Conservation (phyloP, 2,797 vertebrate genomes). For the Myotis findleyi region DNA sequence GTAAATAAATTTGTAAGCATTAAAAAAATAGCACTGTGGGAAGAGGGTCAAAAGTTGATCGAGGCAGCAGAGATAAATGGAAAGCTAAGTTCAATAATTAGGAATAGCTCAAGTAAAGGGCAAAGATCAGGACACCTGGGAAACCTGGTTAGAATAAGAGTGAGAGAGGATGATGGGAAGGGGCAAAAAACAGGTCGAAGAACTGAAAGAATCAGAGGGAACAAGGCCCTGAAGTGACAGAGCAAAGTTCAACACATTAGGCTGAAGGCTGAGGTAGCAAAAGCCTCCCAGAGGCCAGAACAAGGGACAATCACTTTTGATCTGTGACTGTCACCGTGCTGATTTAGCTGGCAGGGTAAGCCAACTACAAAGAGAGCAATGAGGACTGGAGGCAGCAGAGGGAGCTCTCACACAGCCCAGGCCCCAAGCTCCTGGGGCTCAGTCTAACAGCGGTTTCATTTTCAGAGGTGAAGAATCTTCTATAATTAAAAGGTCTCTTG, state of each 20-base stretch:
- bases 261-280: not conserved
- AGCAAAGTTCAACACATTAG: not conserved
- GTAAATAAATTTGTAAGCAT: not conserved
- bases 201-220: not conserved
- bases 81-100: not conserved
- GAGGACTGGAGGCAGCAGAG: not conserved
- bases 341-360: not conserved
- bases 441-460: not conserved
- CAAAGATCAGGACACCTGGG: not conserved
- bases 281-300: not conserved
- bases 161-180: not conserved
- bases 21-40: not conserved
- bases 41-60: not conserved
- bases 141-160: not conserved
- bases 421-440: not conserved
- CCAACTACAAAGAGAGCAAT: not conserved
- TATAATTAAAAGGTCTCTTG: not conserved
- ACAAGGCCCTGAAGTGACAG: not conserved
- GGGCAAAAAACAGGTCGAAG: not conserved
- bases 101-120: not conserved
- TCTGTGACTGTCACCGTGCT: accelerated
- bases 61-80: not conserved
- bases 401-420: not conserved
- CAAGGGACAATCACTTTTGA: not conserved
- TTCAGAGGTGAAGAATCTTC: not conserved